Percentiles rank a stretch among this genome's conserved stretches.
phyloP scores from a whole-genome alignment of 2,113 vertebrate genomes.

The Holacanthus passer region DNA sequence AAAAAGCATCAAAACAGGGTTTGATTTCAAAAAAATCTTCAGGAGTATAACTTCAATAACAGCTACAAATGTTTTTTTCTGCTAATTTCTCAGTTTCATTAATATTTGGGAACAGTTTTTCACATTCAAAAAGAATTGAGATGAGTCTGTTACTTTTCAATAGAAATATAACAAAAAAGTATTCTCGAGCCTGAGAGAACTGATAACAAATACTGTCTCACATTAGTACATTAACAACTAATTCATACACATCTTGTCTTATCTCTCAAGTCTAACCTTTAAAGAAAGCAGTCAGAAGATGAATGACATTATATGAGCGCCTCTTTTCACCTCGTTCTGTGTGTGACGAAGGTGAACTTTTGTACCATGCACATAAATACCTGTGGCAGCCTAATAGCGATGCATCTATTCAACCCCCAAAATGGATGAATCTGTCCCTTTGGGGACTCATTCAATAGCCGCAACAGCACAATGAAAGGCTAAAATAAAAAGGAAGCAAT shows the following conservation, averaged over 20 bases:
- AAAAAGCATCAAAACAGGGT: too few relatives aligned
- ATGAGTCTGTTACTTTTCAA: background rate
- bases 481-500: constrained; percentile 84
- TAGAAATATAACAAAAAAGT: background rate
- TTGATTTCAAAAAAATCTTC: too few relatives aligned
- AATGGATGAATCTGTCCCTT: constrained; percentile 80
- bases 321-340: constrained; percentile 42
- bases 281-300: constrained; percentile 43
- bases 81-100: background rate
- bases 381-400: constrained; percentile 47
- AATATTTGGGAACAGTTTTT: background rate
- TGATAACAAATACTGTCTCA: background rate
- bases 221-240: background rate
- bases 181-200: background rate
- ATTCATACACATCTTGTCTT: constrained; percentile 19
- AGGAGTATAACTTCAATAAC: background rate
- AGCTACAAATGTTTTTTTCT: background rate
- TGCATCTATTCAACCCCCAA: constrained; percentile 73
- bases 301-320: constrained; percentile 34
- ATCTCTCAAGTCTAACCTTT: constrained; percentile 52
- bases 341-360: constrained; percentile 64
- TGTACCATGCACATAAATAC: constrained; percentile 63
- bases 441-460: constrained; percentile 85
- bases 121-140: background rate
- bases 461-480: constrained; percentile 84